Percentiles rank a stretch among this genome's conserved stretches.
phyloP scores from a whole-genome alignment of 2,113 vertebrate species.

The Caranx melampygus region DNA sequence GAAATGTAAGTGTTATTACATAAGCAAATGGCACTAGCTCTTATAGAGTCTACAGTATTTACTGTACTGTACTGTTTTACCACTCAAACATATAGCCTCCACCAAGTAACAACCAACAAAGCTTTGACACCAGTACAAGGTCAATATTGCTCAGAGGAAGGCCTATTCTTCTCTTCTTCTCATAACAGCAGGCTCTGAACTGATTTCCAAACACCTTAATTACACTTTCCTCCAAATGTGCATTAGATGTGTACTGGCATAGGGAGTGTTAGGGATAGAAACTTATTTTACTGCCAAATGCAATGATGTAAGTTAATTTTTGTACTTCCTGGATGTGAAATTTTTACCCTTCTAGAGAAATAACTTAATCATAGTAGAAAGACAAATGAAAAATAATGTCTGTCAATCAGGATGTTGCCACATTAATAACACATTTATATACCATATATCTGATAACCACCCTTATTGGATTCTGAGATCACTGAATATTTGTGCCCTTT shows the following conservation, averaged over 20 bases:
- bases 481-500: no score
- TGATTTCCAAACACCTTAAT: neutral
- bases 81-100: neutral
- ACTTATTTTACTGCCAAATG: neutral
- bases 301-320: neutral
- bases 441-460: no score
- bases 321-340: neutral
- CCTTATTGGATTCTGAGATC: no score
- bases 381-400: no score
- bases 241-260: neutral
- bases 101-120: neutral
- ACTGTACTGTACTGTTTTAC: neutral
- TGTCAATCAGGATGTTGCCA: no score
- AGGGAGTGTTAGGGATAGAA: neutral
- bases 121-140: neutral
- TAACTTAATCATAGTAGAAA: no score
- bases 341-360: neutral
- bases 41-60: neutral
- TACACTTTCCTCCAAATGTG: neutral
- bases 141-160: neutral
- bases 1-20: neutral
- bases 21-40: neutral
- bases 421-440: no score
- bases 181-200: neutral
- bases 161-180: neutral